These are phyloP conservation scores for Aptenodytes patagonicus DNA, from an alignment of 2,113 vertebrate genomes.

Conservation along the genomic window DNA sequence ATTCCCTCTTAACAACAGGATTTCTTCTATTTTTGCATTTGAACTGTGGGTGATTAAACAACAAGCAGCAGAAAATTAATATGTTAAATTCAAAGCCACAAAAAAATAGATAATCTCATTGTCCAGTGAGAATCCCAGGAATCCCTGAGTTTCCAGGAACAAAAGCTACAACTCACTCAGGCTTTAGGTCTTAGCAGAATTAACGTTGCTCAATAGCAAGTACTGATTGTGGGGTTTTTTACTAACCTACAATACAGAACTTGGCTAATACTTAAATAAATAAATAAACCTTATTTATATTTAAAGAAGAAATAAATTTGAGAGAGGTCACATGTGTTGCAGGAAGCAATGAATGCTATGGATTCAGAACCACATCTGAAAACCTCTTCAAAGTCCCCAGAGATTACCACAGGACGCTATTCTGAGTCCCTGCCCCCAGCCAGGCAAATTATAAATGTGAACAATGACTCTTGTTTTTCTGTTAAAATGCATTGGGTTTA, in stretches of 20 bases:
- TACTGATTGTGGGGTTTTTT: neutral
- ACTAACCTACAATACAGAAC: conserved; percentile 7
- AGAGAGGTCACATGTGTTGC: neutral
- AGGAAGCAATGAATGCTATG: conserved; percentile 28
- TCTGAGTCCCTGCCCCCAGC: neutral
- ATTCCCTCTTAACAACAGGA: neutral
- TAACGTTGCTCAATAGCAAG: conserved; percentile 23
- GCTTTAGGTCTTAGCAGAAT: neutral
- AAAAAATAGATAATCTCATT: conserved; percentile 37
- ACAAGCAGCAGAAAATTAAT: conserved; percentile 47
- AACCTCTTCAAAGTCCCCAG: conserved; percentile 24
- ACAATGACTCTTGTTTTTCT: conserved; percentile 13
- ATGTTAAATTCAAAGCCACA: conserved; percentile 35
- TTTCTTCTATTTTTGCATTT: neutral
- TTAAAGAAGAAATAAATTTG: neutral
- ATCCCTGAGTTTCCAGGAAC: conserved; percentile 38
- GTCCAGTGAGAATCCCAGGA: conserved; percentile 24
- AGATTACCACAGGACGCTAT: conserved; percentile 6
- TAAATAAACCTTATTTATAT: conserved; percentile 49
- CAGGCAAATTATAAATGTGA: conserved; percentile 15
- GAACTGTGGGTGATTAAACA: neutral
- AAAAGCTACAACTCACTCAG: conserved; percentile 33
- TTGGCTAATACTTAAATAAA: conserved; percentile 51
- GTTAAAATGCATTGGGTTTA: neutral
- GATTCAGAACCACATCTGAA: conserved; percentile 51